Evolutionary conservation across 2,113 vertebrate genomes (phyloP).

Genomic region (Phrynocephalus versicolor): DNA sequence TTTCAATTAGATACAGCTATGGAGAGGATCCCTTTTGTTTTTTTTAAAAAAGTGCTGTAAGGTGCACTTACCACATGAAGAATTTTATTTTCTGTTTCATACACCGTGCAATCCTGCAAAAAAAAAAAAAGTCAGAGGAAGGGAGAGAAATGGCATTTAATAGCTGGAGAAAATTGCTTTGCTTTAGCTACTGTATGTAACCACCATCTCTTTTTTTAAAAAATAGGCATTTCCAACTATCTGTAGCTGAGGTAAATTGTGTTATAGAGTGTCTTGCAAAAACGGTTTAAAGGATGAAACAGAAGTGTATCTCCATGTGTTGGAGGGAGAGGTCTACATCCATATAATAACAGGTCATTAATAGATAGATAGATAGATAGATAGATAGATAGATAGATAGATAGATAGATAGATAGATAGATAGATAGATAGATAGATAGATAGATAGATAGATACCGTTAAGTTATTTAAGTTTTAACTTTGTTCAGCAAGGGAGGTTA

Average conservation of each 20-base stretch:
- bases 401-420: too few relatives aligned
- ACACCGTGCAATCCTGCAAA: slow-evolving; percentile 87
- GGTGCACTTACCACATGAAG: slow-evolving; percentile 87
- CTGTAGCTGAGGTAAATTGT: not conserved
- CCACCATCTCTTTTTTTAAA: not conserved
- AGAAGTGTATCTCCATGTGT: not conserved
- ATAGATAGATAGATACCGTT: slow-evolving; percentile 10
- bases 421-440: too few relatives aligned
- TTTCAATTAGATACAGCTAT: not conserved
- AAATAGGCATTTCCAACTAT: not conserved
- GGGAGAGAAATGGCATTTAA: slow-evolving; percentile 20
- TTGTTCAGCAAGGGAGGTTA: not conserved
- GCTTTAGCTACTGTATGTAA: not conserved
- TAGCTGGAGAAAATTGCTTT: not conserved
- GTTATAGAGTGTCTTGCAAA: not conserved
- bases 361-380: too few relatives aligned
- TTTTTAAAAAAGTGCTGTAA: slow-evolving; percentile 25
- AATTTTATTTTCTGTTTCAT: slow-evolving; percentile 93
- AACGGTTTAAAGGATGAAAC: not conserved
- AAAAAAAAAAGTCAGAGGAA: slow-evolving; percentile 29
- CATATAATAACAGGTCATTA: not conserved
- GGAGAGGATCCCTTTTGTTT: not conserved
- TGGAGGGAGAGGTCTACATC: not conserved
- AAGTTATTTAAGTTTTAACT: slow-evolving; percentile 12
- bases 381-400: too few relatives aligned